These are phyloP conservation scores for Momotus momota DNA, from an alignment of 2,797 vertebrate species.

Conservation along the genomic window DNA sequence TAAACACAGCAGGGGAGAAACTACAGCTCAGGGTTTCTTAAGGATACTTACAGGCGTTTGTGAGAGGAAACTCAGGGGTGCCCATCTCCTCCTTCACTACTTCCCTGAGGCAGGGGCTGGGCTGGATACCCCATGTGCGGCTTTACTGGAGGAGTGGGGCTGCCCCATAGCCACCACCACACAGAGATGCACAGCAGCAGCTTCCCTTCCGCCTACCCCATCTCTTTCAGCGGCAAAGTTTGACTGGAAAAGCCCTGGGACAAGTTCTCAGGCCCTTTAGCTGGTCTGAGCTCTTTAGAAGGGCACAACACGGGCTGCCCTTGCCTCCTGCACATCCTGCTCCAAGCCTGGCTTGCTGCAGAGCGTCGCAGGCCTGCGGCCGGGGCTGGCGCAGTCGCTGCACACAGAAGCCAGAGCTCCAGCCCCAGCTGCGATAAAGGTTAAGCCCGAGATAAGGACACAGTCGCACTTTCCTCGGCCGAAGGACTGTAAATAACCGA, in stretches of 20 bases:
- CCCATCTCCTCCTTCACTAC: neutral
- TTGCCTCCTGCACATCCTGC: rapidly evolving
- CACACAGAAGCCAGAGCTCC: neutral
- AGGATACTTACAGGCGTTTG: conserved; percentile 7
- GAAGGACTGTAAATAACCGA: neutral
- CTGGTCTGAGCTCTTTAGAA: neutral
- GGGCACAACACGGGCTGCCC: neutral
- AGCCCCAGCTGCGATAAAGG: neutral
- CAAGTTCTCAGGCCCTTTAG: neutral
- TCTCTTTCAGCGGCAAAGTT: neutral
- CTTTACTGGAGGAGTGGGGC: neutral
- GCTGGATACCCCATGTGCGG: neutral
- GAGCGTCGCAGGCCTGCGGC: neutral
- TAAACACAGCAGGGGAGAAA: neutral
- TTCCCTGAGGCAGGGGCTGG: neutral
- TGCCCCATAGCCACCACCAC: neutral
- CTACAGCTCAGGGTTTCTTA: conserved; percentile 2
- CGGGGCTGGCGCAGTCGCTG: neutral
- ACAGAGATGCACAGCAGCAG: neutral
- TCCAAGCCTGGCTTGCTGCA: neutral
- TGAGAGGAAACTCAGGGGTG: neutral
- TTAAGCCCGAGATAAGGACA: neutral
- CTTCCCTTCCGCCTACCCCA: neutral
- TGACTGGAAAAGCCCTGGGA: neutral
- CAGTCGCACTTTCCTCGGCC: neutral